Base-by-base conservation (phyloP, 2,113 vertebrate genomes). In the Mixornis gularis region DNA sequence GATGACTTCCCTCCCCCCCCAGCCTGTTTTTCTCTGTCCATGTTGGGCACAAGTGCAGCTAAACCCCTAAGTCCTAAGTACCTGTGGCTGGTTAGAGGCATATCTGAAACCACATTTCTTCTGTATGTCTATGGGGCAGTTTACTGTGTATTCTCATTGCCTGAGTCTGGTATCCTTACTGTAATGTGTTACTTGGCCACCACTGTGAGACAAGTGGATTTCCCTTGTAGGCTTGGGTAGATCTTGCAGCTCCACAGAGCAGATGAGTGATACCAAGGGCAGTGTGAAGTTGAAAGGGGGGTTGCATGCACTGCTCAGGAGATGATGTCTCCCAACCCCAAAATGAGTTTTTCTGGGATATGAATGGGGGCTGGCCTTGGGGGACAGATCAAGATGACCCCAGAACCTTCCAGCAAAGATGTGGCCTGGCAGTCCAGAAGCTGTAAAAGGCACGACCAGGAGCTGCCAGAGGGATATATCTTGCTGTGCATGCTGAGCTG, bases 241-340 rank as follows among this genome's bases (percentile, higher is more conserved):
- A 62, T 21, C 17, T 60, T 52, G 62, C 56, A 71, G 43, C 48
- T 91, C n/a, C n/a, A 12, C 19, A 63, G 78, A 4, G 1, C 3
- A 8, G 40, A 51, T 6, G 9, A 43, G 6, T 24, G 56, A 49
- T 29, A 73, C 26, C 17, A 55, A 71, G 32, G 18, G 27, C 30
- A 74, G 40, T 9, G 19, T 56, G 69, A 86, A 66, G 18, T 60
- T 0, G 3, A 56, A 74, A 81, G 64, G 71, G 32, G 17, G 10
- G 4, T 21, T 73, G 24, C 36, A 43, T 6, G 16, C 20, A 17
- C 20, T 1, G 0, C 48, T 59, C 0, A 0, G 21, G 9, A 69
- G 29, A 30, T 60, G 29, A 41, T 1, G 2, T 53, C 18, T 48
- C 49, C 41, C 34, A 92, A 55, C 16, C 36, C 51, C 59, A 29